phyloP scores from a whole-genome alignment of 2,797 vertebrate species.

The Manis pentadactyla region DNA sequence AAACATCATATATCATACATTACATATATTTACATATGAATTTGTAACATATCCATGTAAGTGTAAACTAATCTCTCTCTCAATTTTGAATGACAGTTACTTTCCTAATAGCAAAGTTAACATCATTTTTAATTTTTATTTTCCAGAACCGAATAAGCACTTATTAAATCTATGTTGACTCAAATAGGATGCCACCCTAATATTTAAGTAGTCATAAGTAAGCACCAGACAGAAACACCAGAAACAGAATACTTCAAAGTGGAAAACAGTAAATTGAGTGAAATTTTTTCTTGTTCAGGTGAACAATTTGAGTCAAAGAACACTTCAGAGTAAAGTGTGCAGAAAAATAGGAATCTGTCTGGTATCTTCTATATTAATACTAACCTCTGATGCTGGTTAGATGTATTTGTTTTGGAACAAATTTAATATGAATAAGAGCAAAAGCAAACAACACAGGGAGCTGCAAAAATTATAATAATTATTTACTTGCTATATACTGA shows the following conservation, averaged over 20 bases:
- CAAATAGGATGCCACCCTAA: neutral
- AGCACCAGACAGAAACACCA: neutral
- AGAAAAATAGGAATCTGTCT: neutral
- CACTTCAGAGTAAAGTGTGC: neutral
- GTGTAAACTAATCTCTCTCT: neutral
- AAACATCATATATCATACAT: neutral
- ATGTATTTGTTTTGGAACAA: neutral
- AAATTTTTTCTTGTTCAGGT: neutral
- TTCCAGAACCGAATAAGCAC: neutral
- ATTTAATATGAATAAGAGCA: neutral
- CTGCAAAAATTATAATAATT: neutral
- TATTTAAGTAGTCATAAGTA: neutral
- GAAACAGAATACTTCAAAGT: conserved; percentile 29
- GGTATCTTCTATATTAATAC: neutral
- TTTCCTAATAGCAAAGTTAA: neutral
- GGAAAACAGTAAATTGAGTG: neutral
- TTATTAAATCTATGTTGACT: neutral
- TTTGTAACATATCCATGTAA: neutral
- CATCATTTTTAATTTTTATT: neutral
- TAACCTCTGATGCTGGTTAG: neutral
- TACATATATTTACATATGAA: neutral
- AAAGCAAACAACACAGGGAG: neutral
- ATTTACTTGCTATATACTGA: neutral
- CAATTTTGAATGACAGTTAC: neutral
- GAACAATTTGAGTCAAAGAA: neutral